Percentiles rank a stretch among this genome's conserved stretches.
These are phyloP conservation scores for Pelecanoides urinatrix DNA, from an alignment of 2,113 vertebrate genomes.

Conservation along the genomic window DNA sequence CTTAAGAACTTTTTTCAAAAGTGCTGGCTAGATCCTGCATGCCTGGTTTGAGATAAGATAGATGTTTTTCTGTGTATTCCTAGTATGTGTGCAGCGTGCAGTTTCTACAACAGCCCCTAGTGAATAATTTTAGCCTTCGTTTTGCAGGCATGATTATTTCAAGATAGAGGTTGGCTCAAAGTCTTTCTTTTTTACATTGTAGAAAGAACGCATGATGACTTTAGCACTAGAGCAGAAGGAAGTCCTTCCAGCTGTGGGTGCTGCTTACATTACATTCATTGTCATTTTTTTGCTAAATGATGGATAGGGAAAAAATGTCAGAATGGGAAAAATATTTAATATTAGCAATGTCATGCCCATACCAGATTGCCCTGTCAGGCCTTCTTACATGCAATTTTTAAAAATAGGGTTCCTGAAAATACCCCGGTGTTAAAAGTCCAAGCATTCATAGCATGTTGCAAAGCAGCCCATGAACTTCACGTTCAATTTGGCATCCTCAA, in stretches of 20 bases:
- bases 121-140: background rate
- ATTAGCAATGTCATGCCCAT: background rate
- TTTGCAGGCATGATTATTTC: background rate
- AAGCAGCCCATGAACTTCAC: background rate
- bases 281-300: background rate
- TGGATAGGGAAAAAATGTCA: background rate
- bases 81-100: background rate
- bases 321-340: background rate
- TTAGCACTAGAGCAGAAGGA: background rate
- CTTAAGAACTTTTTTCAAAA: background rate
- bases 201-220: background rate
- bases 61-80: background rate
- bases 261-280: background rate
- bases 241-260: background rate
- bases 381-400: background rate
- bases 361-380: background rate
- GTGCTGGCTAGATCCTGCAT: background rate
- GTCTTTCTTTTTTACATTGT: background rate
- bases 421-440: background rate
- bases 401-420: background rate
- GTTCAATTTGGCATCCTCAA: background rate
- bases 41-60: background rate
- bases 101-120: background rate
- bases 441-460: background rate
- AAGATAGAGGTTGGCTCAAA: background rate